Base-by-base conservation (phyloP, 2,888 invertebrate genomes). In the Mythimna loreyi region DNA sequence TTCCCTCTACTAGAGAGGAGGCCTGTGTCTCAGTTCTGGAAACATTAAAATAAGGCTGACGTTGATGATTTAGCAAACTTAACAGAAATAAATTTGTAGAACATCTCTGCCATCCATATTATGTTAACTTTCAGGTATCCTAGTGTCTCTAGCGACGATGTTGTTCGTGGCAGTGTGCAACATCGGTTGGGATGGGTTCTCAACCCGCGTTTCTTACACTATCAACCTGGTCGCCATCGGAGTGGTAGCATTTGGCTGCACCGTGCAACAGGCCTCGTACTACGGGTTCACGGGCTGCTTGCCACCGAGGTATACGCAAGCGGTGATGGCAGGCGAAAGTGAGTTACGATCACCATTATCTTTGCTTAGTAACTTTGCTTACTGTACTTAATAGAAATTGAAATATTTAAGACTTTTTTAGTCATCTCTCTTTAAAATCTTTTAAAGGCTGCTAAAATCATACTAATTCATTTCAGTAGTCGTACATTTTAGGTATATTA, bases 291-390 rank as follows among this genome's bases (percentile, higher is more conserved):
- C 99, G 1, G 98, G 98, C 72, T 99, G 99, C 97, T 94, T 99
- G 75, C 99, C 99, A 28, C 97, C 98, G 77, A 96, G 97, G 78
- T 99, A 99, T 87, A 99, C 99, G 0, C 99, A 99, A 92, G 99
- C 99, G 43, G 98, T 99, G 2, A 99, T 99, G 99, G 98, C 98
- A 7, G 99, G 99, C 72, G 99, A 99, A 96, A 99, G 99, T 98
- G 96, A 96, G 97, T 95, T 47, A 5, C 16, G 7, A 36, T 23
- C 13, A 13, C 23, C 6, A 13, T 6, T 13, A 13, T 49, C 7
- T 8, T 25, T 16, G 16, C 16, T 7, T 8, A 7, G 2, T 49
- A 5, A 23, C 16, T 50, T 8, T 19, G 1, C 19, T 3, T 52
- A 19, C 6, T 3, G 5, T 16, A 50, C 19, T 28, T 52, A 28